These are phyloP conservation scores for Mesorhabditis belari DNA, from an alignment of 2,888 invertebrate genomes.

Conservation along the genomic window DNA sequence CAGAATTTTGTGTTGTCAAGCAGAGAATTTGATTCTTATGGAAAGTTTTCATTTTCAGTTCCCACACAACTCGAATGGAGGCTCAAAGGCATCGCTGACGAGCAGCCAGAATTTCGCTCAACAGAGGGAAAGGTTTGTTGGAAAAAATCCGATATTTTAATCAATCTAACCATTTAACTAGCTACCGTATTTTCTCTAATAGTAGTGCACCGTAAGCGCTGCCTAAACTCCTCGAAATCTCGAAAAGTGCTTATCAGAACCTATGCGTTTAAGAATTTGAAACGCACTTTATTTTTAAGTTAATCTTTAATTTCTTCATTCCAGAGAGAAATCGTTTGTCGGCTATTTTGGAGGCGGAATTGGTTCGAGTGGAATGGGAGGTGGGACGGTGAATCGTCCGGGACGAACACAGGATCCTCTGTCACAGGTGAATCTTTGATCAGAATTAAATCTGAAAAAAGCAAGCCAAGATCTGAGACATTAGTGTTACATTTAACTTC, in stretches of 20 bases:
- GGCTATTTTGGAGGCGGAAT: constrained; percentile 73
- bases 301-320: constrained; percentile 28
- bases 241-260: too few relatives aligned
- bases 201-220: too few relatives aligned
- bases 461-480: too few relatives aligned
- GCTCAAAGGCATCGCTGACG: not conserved
- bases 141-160: too few relatives aligned
- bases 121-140: constrained; percentile 2
- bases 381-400: constrained; percentile 52
- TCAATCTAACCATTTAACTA: too few relatives aligned
- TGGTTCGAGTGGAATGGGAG: constrained; percentile 24
- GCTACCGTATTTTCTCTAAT: too few relatives aligned
- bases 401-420: constrained; percentile 12
- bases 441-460: too few relatives aligned
- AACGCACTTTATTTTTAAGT: too few relatives aligned
- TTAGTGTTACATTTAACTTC: too few relatives aligned
- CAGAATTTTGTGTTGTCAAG: too few relatives aligned
- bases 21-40: not conserved
- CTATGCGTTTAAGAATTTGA: too few relatives aligned
- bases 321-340: constrained; percentile 82
- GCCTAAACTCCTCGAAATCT: too few relatives aligned
- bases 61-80: constrained; percentile 4
- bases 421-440: not conserved
- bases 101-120: constrained; percentile 12
- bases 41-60: not conserved